Base-by-base conservation (phyloP, 2,888 invertebrate species). In the Sarcophaga caerulescens region DNA sequence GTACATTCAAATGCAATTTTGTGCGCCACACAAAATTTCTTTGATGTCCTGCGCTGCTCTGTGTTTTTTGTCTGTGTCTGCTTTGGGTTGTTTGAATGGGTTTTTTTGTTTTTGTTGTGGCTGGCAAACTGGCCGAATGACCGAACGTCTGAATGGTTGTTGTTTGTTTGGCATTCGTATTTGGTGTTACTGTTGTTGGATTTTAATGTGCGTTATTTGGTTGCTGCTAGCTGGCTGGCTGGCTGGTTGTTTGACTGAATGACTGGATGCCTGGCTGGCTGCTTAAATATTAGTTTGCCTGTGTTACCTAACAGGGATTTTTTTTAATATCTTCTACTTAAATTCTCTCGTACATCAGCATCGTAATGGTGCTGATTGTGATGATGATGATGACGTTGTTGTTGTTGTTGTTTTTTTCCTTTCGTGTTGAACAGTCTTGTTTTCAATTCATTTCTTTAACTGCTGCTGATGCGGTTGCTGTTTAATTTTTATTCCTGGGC, bases 41-140 rank as follows among this genome's bases (percentile, higher is more conserved):
- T 88, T 88, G 88, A 88, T 82, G 88, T 88, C 88, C 88, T 88
- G 88, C 88, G 88, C 81, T 77, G 65, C 82, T 82, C 70, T 35
- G 35, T 35, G 35, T 35, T 35, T 35, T 35, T 35, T 6, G 47
- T 47, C 14, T 11, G 85, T 81, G 86, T 75, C 82, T 85, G 74
- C 44, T 52, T 80, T 21, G 80, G 14, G 81, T 77, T 81, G 77
- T 74, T 75, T 84, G 84, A 78, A 80, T 78, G 85, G 81, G 35
- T 81, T 83, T 57, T 62, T 71, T 76, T 44, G 25, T 60, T 12
- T 59, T 68, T 84, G 35, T 35, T 35, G 35, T 35, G 77, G 62
- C n/a, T 83, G 66, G 52, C 17, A 52, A 52, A 52, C 14, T 52
- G 52, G 52, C 14, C 12, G 52, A 17, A 52, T 52, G 52, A 52